Conservation (phyloP, 2,113 vertebrate genomes). For the Rattus norvegicus region GRCr8 NC_086030.1:19402501-19403000, state of each 20-base stretch:
- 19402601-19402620: not conserved
- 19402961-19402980: not conserved
- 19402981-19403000: not conserved
- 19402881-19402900: not conserved
- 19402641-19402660: not conserved
- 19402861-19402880: not conserved
- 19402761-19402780: no score
- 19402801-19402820: not conserved
- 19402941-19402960: not conserved
- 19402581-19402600: not conserved
- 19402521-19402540: not conserved
- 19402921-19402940: not conserved
- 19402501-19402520: not conserved
- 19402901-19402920: not conserved
- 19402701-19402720: no score
- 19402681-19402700: no score
- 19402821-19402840: not conserved
- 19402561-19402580: not conserved
- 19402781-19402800: no score
- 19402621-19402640: not conserved
- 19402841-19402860: not conserved
- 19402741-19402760: no score
- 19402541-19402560: not conserved
- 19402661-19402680: no score
- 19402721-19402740: no score